A percentile compares a stretch with the other conserved stretches of the same genome.
phyloP scores from a whole-genome alignment of 23 tunicate species.

The Trididemnum nubilum region DNA sequence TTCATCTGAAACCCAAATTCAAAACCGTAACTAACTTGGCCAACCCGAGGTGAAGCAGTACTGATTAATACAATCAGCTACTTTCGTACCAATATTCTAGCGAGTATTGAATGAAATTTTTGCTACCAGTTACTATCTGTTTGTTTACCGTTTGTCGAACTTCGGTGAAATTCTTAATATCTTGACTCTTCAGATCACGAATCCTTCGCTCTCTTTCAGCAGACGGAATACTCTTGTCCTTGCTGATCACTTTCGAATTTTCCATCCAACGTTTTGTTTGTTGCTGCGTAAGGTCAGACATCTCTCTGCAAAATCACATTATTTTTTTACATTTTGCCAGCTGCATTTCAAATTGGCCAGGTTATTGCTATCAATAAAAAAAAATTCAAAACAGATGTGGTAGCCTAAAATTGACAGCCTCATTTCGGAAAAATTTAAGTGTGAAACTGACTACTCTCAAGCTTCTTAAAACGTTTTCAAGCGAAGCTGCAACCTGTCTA shows the following conservation, averaged over 20 bases:
- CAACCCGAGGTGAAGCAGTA: not conserved
- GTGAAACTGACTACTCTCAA: too few species aligned
- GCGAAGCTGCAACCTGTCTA: too few species aligned
- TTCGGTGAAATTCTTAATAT: conserved; percentile 72
- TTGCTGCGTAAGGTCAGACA: conserved; percentile 45
- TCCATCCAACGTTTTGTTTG: conserved; percentile 80
- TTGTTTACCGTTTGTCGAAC: conserved; percentile 63
- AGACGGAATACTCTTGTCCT: conserved; percentile 55
- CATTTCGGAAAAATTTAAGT: too few species aligned
- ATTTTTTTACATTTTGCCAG: not conserved
- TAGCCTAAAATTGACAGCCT: not conserved
- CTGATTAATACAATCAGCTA: too few species aligned
- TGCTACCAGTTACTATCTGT: not conserved
- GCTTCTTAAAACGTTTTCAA: too few species aligned
- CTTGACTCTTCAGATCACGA: conserved; percentile 58
- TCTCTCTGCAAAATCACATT: conserved; percentile 71
- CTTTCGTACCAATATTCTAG: too few species aligned
- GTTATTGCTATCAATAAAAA: not conserved
- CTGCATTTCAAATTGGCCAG: not conserved
- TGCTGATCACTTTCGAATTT: conserved; percentile 50
- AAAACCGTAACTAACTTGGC: not conserved
- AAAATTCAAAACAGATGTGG: not conserved
- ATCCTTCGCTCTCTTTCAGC: conserved; percentile 76
- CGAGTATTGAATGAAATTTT: too few species aligned
- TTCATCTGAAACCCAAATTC: conserved; percentile 28